These are phyloP conservation scores for Drosophila leontia DNA, from an alignment of 1,140 invertebrate genomes.

Conservation along the genomic window DNA sequence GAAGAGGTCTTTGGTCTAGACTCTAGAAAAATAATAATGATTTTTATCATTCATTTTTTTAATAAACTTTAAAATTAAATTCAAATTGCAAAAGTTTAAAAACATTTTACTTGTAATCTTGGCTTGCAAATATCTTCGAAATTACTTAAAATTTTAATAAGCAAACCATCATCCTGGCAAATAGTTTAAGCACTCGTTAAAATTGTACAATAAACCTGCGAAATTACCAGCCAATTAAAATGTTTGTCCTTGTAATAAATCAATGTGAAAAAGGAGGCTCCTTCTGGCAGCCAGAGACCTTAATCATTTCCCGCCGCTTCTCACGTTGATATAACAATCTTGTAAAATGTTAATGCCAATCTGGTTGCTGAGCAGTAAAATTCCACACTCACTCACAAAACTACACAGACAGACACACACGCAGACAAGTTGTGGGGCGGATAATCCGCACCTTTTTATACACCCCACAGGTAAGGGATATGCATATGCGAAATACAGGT, in stretches of 20 bases:
- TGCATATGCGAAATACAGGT: slow-evolving; percentile 1
- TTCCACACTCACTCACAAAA: background rate
- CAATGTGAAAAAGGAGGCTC: background rate
- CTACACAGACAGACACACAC: background rate
- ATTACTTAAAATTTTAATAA: too few species aligned
- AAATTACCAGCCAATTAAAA: slow-evolving; percentile 17
- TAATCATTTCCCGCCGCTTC: slow-evolving; percentile 6
- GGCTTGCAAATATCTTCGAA: background rate
- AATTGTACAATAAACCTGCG: background rate
- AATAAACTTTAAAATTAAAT: background rate
- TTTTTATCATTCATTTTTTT: background rate
- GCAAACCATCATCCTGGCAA: too few species aligned
- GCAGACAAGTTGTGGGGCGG: background rate
- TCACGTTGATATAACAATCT: slow-evolving; percentile 40
- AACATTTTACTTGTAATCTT: background rate
- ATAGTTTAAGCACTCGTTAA: too few species aligned
- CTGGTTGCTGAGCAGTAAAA: slow-evolving; percentile 30
- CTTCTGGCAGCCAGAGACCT: slow-evolving; percentile 1
- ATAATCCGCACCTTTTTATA: slow-evolving; percentile 42
- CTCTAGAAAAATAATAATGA: background rate
- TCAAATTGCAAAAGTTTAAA: background rate
- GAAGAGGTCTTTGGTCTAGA: background rate
- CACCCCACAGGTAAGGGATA: slow-evolving; percentile 10
- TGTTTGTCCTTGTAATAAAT: slow-evolving; percentile 7
- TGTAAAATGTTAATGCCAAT: slow-evolving; percentile 45